Evolutionary conservation across 1,140 invertebrate species (phyloP).

Genomic region (Subanguina moxae): DNA sequence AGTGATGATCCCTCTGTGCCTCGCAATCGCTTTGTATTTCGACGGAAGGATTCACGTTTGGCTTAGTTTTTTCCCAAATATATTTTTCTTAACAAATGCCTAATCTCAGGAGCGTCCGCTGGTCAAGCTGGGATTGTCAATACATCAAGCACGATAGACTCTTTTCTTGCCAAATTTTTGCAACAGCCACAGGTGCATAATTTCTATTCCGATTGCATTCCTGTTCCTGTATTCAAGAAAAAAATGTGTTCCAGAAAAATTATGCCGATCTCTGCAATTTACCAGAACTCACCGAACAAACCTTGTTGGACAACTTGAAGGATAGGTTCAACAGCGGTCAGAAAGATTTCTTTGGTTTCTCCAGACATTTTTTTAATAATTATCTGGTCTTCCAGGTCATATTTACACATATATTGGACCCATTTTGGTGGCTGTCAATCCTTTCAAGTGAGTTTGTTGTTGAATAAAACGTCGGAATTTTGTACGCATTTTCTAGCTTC

Average conservation of each 20-base stretch:
- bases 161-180: conserved; percentile 57
- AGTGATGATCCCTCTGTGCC: conserved; percentile 51
- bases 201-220: too few species aligned
- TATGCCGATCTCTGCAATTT: conserved; percentile 90
- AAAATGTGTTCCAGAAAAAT: conserved; percentile 59
- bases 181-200: conserved; percentile 52
- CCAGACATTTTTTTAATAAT: too few species aligned
- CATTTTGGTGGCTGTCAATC: conserved; percentile 83
- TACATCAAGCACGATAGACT: conserved; percentile 42
- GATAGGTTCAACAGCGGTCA: conserved; percentile 82
- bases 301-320: conserved; percentile 75
- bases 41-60: conserved; percentile 58
- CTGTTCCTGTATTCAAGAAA: background rate
- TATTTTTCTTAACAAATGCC: background rate
- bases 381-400: conserved; percentile 66
- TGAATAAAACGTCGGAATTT: background rate
- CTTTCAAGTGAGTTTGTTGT: conserved; percentile 60
- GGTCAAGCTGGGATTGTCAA: conserved; percentile 44
- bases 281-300: conserved; percentile 87
- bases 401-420: conserved; percentile 90
- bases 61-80: too few species aligned
- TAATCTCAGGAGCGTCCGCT: conserved; percentile 32
- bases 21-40: conserved; percentile 64
- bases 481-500: conserved; percentile 64
- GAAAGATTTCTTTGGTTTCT: background rate